Evolutionary conservation across 2,888 invertebrate species (phyloP), one percentile per base, ranked within the genome.

Genomic region (Drosophila suboccidentalis): DNA sequence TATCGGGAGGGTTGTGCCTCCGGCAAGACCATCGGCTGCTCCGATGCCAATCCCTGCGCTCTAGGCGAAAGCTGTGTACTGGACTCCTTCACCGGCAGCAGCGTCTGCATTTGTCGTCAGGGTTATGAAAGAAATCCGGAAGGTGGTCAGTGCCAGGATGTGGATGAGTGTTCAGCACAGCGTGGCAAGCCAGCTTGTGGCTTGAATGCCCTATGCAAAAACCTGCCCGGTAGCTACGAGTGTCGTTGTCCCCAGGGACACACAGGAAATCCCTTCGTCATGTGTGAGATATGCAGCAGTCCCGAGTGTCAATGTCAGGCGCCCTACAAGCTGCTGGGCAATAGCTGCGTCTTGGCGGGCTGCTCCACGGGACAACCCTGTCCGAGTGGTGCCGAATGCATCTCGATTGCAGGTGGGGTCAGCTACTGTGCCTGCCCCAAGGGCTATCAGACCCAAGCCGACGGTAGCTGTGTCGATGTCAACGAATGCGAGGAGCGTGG

Each of bases 391-490:
- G 98, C 98, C 0, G 97, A 98, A 90, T 98, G 98, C 89, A 97
- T 98, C 62, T 95, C 96, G 4, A 97, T 98, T 80, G 96, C 97
- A 13, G 97, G 97, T 29, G 97, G 97, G 54, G 96, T 97, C 1
- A 98, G 97, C 91, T 98, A 98, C 91, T 98, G 98, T 87, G 98
- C 98, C 54, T 98, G 98, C 91, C 98, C 98, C 6, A 95, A 96
- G 90, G 98, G 98, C 15, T 97, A 95, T 91, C 95, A 95, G 65
- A 96, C 96, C 22, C 95, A 95, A 63, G 90, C 94, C 1, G 97
- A 97, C 87, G 97, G 97, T 15, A 94, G 96, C n/a, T 98, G 98
- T 90, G 74, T 78, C 1, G 97, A 98, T 91, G 95, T 97, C 50
- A 95, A 98, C 90, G 97, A 98, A 92, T 98, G 98, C 87, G 93